Conservation (phyloP, 2,888 invertebrate species). For the Drosophila paranaensis region DNA sequence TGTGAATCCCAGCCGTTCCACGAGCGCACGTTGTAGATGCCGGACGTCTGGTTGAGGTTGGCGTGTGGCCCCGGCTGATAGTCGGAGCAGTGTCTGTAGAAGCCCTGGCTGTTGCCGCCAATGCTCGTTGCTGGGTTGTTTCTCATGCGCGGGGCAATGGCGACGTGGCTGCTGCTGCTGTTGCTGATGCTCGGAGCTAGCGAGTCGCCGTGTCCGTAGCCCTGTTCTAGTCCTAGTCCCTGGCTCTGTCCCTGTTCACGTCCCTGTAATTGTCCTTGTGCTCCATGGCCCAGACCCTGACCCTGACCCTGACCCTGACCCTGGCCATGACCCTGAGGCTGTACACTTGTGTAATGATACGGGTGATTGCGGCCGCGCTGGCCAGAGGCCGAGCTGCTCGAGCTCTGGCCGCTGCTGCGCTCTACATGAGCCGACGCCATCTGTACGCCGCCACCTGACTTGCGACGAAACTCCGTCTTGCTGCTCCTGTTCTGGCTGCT, state of each 20-base stretch:
- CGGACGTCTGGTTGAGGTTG: neutral
- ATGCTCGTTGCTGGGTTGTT: neutral
- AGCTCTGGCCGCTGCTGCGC: neutral
- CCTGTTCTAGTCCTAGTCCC: constrained; percentile 8
- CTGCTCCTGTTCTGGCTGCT: neutral
- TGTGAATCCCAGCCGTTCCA: constrained; percentile 24
- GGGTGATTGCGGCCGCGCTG: neutral
- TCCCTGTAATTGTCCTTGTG: neutral
- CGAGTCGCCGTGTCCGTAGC: constrained; percentile 1
- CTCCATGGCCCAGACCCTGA: neutral
- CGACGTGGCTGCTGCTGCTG: neutral
- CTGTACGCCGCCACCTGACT: constrained; percentile 9
- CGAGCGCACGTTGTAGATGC: constrained; percentile 18
- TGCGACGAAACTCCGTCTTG: constrained; percentile 9
- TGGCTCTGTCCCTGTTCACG: neutral
- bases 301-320: neutral
- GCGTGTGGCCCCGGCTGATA: constrained; percentile 1
- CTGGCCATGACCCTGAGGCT: neutral
- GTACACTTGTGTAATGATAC: neutral
- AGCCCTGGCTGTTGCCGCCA: neutral
- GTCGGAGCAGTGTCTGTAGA: constrained; percentile 22
- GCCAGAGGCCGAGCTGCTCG: neutral
- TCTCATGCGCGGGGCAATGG: neutral
- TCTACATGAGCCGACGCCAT: constrained; percentile 19
- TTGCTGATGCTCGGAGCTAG: neutral